These are phyloP conservation scores for Agonopterix alstromeriana DNA, from an alignment of 2,888 invertebrate species.

Conservation along the genomic window DNA sequence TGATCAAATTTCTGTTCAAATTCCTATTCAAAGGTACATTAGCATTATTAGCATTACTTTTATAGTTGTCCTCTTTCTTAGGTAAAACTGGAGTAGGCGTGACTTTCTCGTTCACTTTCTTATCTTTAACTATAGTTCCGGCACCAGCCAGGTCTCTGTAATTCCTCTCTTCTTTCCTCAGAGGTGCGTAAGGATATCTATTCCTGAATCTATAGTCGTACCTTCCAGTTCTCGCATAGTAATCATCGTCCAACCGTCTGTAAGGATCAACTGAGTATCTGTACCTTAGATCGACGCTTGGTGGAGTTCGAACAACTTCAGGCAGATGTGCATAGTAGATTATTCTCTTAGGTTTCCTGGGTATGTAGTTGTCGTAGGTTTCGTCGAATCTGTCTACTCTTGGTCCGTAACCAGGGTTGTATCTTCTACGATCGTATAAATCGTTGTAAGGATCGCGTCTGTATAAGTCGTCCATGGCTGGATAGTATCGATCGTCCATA, in stretches of 20 bases:
- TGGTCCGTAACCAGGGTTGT: slow-evolving; percentile 33
- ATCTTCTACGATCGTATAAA: slow-evolving; percentile 51
- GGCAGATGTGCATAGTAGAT: slow-evolving; percentile 84
- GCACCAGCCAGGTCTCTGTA: slow-evolving; percentile 63
- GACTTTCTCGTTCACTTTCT: slow-evolving; percentile 62
- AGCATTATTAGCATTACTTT: slow-evolving; percentile 21
- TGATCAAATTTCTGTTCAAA: slow-evolving; percentile 48
- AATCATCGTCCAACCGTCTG: slow-evolving; percentile 58
- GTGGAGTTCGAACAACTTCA: slow-evolving; percentile 79
- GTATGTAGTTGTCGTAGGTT: slow-evolving; percentile 50
- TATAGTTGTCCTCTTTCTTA: slow-evolving; percentile 53
- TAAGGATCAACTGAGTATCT: slow-evolving; percentile 68
- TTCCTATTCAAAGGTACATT: slow-evolving; percentile 21
- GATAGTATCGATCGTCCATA: slow-evolving; percentile 56
- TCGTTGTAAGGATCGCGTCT: slow-evolving; percentile 61
- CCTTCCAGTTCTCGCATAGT: slow-evolving; percentile 52
- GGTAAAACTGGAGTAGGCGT: slow-evolving; percentile 64
- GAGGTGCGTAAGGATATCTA: slow-evolving; percentile 59
- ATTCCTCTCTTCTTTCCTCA: slow-evolving; percentile 65
- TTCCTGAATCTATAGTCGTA: slow-evolving; percentile 63
- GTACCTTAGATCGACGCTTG: slow-evolving; percentile 74
- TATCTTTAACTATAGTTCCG: slow-evolving; percentile 54
- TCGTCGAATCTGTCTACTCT: slow-evolving; percentile 62
- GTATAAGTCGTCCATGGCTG: slow-evolving; percentile 49
- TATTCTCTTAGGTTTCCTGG: slow-evolving; percentile 76